Conservation (phyloP, 2,113 vertebrate species). For the Percina caprodes region DNA sequence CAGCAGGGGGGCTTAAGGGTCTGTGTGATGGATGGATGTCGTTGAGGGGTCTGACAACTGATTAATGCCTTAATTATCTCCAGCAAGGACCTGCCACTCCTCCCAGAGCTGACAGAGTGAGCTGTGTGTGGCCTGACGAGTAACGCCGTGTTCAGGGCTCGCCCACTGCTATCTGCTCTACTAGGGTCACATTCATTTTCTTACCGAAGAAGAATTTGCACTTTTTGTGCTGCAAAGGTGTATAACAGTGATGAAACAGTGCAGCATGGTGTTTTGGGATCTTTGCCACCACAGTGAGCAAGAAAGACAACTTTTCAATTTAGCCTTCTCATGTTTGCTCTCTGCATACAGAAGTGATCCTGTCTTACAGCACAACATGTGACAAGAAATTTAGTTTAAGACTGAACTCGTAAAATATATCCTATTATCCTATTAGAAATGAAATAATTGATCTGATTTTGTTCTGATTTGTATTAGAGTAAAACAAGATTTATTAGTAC, state of each 20-base stretch:
- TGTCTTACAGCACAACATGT: not conserved
- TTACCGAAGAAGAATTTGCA: slow-evolving; percentile 65
- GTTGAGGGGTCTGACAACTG: slow-evolving; percentile 84
- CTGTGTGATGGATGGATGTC: slow-evolving; percentile 83
- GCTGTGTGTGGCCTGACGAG: slow-evolving; percentile 80
- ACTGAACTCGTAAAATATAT: not conserved
- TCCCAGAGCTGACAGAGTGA: slow-evolving; percentile 80
- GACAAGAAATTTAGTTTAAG: not conserved
- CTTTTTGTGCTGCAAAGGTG: slow-evolving; percentile 63
- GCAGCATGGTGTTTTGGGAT: slow-evolving; percentile 58
- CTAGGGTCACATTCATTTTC: slow-evolving; percentile 82
- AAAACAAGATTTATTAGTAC: too few relatives aligned
- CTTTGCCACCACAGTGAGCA: slow-evolving; percentile 40
- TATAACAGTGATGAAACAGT: slow-evolving; percentile 63
- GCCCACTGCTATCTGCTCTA: slow-evolving; percentile 76
- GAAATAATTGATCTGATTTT: too few relatives aligned
- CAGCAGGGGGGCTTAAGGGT: slow-evolving; percentile 78
- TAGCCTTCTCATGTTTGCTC: slow-evolving; percentile 8
- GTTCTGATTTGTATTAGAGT: too few relatives aligned
- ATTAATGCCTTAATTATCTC: slow-evolving; percentile 89
- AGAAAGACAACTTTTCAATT: slow-evolving; percentile 53
- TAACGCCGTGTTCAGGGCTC: slow-evolving; percentile 77
- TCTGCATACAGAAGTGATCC: slow-evolving; percentile 17
- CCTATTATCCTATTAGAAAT: not conserved
- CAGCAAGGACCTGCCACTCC: slow-evolving; percentile 74